These are phyloP conservation scores for Scaptomyza flava DNA, from an alignment of 2,888 invertebrate species.

Conservation along the genomic window DNA sequence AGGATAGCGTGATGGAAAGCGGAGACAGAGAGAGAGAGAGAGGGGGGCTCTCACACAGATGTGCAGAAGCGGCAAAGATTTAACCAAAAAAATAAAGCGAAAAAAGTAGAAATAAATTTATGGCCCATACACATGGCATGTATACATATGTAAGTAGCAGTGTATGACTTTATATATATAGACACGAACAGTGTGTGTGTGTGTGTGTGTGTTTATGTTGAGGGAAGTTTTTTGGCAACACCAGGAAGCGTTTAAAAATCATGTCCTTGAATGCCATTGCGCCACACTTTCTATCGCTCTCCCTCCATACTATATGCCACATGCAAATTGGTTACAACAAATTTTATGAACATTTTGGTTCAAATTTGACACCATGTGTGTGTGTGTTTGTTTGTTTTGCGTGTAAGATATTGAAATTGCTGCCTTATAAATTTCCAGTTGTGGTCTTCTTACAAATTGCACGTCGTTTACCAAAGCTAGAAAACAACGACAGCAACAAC, in stretches of 20 bases:
- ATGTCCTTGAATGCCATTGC: slow-evolving; percentile 62
- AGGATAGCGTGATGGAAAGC: slow-evolving; percentile 2
- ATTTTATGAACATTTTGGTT: slow-evolving; percentile 74
- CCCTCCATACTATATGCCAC: slow-evolving; percentile 13
- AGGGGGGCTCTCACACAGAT: slow-evolving; percentile 3
- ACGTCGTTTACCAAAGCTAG: slow-evolving; percentile 42
- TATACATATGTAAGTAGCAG: slow-evolving; percentile 35
- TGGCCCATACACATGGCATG: slow-evolving; percentile 63
- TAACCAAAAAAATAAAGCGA: slow-evolving; percentile 20
- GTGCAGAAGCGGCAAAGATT: slow-evolving; percentile 33
- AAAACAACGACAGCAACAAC: slow-evolving; percentile 18
- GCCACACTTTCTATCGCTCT: slow-evolving; percentile 2
- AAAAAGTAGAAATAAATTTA: slow-evolving; percentile 57
- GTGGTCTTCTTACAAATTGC: slow-evolving; percentile 70
- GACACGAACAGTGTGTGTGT: neutral
- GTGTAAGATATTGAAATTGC: slow-evolving; percentile 72
- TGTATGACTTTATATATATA: slow-evolving; percentile 16
- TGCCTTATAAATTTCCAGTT: slow-evolving; percentile 74
- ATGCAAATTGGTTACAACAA: slow-evolving; percentile 75
- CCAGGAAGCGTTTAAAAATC: slow-evolving; percentile 69
- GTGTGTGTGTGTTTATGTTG: slow-evolving; percentile 28
- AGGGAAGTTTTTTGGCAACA: slow-evolving; percentile 52
- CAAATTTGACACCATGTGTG: slow-evolving; percentile 68
- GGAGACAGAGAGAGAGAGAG: neutral
- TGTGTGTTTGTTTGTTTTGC: slow-evolving; percentile 19